These are phyloP conservation scores for Forbesichthys agassizii DNA, from an alignment of 2,113 vertebrate genomes.

Conservation along the genomic window DNA sequence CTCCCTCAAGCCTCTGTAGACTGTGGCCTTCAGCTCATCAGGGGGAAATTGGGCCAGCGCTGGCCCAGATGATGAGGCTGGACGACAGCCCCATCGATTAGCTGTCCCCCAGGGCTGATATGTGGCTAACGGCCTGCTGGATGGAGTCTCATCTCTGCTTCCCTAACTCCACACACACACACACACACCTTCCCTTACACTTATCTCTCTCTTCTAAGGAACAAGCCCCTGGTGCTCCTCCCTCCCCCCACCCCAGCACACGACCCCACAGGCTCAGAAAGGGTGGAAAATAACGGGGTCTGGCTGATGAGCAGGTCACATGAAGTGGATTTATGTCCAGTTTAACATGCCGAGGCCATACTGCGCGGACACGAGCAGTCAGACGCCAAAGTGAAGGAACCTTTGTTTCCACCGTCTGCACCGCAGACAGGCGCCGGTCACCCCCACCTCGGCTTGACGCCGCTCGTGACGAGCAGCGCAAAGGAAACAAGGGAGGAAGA, in stretches of 20 bases:
- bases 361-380: constrained; percentile 50
- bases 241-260: constrained; percentile 1
- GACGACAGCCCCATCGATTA: constrained; percentile 79
- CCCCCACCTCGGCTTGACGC: constrained; percentile 28
- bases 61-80: constrained; percentile 72
- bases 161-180: constrained; percentile 13
- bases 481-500: neutral
- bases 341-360: constrained; percentile 44
- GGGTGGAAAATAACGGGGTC: constrained; percentile 38
- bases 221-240: constrained; percentile 10
- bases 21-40: constrained; percentile 66
- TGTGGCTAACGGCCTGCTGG: constrained; percentile 72
- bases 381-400: constrained; percentile 33
- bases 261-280: constrained; percentile 8
- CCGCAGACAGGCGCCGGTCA: constrained; percentile 31
- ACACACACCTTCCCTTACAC: constrained; percentile 3
- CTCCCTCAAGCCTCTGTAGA: constrained; percentile 44
- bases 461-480: constrained; percentile 30
- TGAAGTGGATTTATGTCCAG: constrained; percentile 46
- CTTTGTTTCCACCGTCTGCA: constrained; percentile 45
- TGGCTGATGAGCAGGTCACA: constrained; percentile 30
- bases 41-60: constrained; percentile 68
- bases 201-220: constrained; percentile 20
- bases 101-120: constrained; percentile 77
- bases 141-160: constrained; percentile 64